Evolutionary conservation across 2,797 vertebrate genomes (phyloP).

Genomic region (Pipistrellus nathusii): DNA sequence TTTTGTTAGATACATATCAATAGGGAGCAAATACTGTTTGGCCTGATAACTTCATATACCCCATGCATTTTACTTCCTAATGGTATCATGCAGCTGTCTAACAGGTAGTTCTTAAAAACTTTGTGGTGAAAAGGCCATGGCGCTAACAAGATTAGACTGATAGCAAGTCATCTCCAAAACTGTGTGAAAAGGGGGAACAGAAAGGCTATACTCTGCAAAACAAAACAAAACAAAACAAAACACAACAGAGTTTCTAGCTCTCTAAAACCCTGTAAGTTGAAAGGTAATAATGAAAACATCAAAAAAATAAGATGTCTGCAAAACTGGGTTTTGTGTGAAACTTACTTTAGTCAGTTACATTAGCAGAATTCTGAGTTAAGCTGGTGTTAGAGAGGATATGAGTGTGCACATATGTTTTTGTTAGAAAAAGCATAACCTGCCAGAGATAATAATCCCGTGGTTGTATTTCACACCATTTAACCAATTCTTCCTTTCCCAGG

Average conservation of each 20-base stretch:
- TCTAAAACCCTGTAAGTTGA: constrained; percentile 34
- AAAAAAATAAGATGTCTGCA: constrained; percentile 62
- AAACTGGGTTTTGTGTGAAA: constrained; percentile 59
- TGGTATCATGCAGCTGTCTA: background rate
- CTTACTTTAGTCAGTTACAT: background rate
- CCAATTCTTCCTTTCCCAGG: constrained; percentile 80
- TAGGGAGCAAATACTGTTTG: constrained; percentile 34
- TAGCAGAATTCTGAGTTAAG: constrained; percentile 22
- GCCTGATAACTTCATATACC: background rate
- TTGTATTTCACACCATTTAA: constrained; percentile 78
- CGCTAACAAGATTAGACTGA: constrained; percentile 44
- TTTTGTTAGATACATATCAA: constrained; percentile 64
- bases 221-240: background rate
- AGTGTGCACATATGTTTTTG: constrained; percentile 59
- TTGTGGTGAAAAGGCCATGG: constrained; percentile 30
- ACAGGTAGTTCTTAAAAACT: constrained; percentile 55
- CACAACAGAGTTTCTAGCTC: constrained; percentile 38
- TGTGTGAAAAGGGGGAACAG: constrained; percentile 56
- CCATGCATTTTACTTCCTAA: background rate
- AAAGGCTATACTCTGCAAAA: constrained; percentile 60
- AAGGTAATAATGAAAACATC: constrained; percentile 46
- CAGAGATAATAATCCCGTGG: background rate
- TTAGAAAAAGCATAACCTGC: constrained; percentile 49
- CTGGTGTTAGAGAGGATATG: constrained; percentile 67
- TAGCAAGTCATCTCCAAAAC: constrained; percentile 55